Evolutionary conservation across 2,888 invertebrate species (phyloP).

Genomic region (Sinodicranocentrus sp.): DNA sequence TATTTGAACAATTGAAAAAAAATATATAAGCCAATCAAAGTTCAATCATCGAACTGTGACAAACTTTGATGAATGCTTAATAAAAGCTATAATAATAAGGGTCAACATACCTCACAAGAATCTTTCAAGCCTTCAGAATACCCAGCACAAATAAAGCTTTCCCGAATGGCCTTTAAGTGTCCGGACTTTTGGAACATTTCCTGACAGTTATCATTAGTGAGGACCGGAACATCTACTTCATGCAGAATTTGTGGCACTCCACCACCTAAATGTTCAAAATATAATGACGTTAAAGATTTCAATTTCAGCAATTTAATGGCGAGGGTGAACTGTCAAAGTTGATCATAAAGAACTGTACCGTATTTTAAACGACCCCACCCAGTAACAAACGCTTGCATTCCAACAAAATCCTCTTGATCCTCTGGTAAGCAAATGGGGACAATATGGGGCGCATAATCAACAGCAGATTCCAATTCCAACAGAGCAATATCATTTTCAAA

Average conservation of each 20-base stretch:
- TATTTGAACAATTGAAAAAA: conserved; percentile 78
- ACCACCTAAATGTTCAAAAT: conserved; percentile 81
- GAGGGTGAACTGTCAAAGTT: neutral
- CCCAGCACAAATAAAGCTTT: conserved; percentile 94
- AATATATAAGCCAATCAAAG: too few relatives aligned
- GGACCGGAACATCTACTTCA: conserved; percentile 93
- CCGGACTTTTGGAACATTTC: conserved; percentile 96
- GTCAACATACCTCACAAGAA: conserved; percentile 87
- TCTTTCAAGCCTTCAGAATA: conserved; percentile 95
- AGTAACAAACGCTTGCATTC: conserved; percentile 89
- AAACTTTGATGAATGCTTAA: too few relatives aligned
- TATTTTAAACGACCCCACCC: conserved; percentile 96
- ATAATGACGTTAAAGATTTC: too few relatives aligned
- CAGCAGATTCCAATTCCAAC: conserved; percentile 89
- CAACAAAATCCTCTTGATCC: conserved; percentile 88
- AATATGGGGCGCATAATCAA: conserved; percentile 91
- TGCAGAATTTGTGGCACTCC: conserved; percentile 93
- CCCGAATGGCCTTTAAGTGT: conserved; percentile 90
- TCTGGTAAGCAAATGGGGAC: conserved; percentile 95
- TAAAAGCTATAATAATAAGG: too few relatives aligned
- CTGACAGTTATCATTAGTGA: conserved; percentile 94
- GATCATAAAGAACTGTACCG: conserved; percentile 79
- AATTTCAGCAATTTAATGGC: too few relatives aligned
- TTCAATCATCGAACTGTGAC: too few relatives aligned
- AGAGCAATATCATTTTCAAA: conserved; percentile 95